Percentiles rank a stretch among this genome's conserved stretches.
These are phyloP conservation scores for Adelphocoris suturalis DNA, from an alignment of 2,888 invertebrate genomes.

Conservation along the genomic window DNA sequence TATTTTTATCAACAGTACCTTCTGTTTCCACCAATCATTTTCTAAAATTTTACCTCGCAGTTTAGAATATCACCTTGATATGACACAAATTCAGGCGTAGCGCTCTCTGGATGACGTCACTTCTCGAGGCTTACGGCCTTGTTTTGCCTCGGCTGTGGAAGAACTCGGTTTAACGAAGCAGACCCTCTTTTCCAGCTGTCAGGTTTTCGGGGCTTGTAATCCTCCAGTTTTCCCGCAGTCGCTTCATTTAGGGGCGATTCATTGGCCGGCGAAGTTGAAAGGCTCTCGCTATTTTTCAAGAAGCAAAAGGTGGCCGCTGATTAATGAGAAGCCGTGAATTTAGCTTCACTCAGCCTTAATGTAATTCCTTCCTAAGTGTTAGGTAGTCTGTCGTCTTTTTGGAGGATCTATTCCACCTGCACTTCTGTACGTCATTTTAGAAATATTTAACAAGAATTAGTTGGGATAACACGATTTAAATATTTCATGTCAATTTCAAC, in stretches of 20 bases:
- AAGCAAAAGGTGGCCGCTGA: slow-evolving; percentile 18
- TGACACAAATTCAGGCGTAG: no score
- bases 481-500: no score
- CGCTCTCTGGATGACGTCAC: background rate
- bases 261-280: slow-evolving; percentile 9
- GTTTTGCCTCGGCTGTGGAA: background rate
- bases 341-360: background rate
- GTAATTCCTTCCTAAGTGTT: background rate
- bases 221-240: slow-evolving; percentile 5
- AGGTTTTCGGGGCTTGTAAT: slow-evolving; percentile 18
- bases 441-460: no score
- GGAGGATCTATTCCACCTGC: no score
- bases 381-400: no score
- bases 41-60: no score
- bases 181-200: slow-evolving; percentile 19
- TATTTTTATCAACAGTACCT: no score
- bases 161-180: background rate
- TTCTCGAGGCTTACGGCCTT: background rate
- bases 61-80: background rate
- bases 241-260: background rate
- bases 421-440: no score
- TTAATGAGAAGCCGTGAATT: slow-evolving; percentile 12
- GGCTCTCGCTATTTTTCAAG: slow-evolving; percentile 7
- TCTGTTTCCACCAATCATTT: no score
- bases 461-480: no score